Percentiles rank a stretch among this genome's conserved stretches.
phyloP scores from a whole-genome alignment of 2,888 invertebrate genomes.

The Epirrhoe tristata region DNA sequence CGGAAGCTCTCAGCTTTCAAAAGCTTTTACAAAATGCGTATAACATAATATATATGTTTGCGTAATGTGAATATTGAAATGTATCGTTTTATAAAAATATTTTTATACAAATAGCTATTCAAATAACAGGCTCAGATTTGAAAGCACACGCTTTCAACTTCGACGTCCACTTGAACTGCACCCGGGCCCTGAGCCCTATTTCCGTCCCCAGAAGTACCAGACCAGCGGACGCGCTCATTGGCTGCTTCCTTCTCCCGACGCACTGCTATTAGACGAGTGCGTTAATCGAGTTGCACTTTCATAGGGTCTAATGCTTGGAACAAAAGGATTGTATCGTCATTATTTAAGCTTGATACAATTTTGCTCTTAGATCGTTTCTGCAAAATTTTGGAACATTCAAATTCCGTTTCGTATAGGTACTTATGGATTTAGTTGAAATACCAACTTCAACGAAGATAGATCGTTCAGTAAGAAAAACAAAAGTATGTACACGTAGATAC shows the following conservation, averaged over 20 bases:
- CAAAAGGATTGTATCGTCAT: neutral
- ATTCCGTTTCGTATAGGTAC: too few relatives aligned
- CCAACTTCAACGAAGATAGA: too few relatives aligned
- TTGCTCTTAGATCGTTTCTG: too few relatives aligned
- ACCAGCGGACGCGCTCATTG: slow-evolving; percentile 44
- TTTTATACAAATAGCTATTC: neutral
- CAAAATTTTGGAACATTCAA: too few relatives aligned
- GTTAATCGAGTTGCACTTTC: slow-evolving; percentile 12
- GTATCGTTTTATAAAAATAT: neutral
- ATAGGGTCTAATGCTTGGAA: neutral
- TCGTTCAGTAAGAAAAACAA: too few relatives aligned
- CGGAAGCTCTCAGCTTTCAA: neutral
- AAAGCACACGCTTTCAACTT: slow-evolving; percentile 4
- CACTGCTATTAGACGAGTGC: slow-evolving; percentile 23
- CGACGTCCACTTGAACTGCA: slow-evolving; percentile 8
- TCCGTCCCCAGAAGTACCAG: slow-evolving; percentile 26
- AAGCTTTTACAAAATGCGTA: neutral
- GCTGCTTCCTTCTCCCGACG: slow-evolving; percentile 41
- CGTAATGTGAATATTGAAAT: slow-evolving; percentile 8
- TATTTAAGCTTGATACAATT: too few relatives aligned
- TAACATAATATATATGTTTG: too few relatives aligned
- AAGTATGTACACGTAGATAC: neutral
- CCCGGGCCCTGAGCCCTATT: slow-evolving; percentile 20
- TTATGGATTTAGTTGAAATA: too few relatives aligned
- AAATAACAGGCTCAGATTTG: slow-evolving; percentile 13